A percentile compares a stretch with the other conserved stretches of the same genome.
Evolutionary conservation across 2,888 invertebrate genomes (phyloP).

Genomic region (Dicranocentrus wangi): DNA sequence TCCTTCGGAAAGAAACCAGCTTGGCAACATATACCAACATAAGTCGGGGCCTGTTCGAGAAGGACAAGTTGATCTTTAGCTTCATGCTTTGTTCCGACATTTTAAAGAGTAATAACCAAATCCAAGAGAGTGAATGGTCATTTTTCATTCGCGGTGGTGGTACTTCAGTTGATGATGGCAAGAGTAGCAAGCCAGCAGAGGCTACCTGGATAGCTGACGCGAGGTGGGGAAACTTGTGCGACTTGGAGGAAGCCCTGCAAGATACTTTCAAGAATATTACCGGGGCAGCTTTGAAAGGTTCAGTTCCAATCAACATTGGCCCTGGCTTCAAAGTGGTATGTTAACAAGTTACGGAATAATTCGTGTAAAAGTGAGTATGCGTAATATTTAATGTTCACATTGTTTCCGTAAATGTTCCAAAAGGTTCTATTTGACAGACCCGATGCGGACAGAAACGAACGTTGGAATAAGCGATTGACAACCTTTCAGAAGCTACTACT

Average conservation of each 20-base stretch:
- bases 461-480: slow-evolving; percentile 81
- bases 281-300: slow-evolving; percentile 32
- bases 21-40: slow-evolving; percentile 89
- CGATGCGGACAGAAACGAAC: too few relatives aligned
- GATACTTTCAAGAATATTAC: slow-evolving; percentile 57
- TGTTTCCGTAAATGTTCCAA: not conserved
- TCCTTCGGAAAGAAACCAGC: slow-evolving; percentile 85
- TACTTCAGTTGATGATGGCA: slow-evolving; percentile 36
- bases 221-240: slow-evolving; percentile 66
- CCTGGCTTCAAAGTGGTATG: slow-evolving; percentile 8
- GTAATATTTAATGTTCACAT: slow-evolving; percentile 17
- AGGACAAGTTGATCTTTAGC: slow-evolving; percentile 91
- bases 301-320: slow-evolving; percentile 60
- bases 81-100: slow-evolving; percentile 88
- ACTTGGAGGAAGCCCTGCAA: slow-evolving; percentile 62
- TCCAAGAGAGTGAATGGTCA: slow-evolving; percentile 81
- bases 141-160: slow-evolving; percentile 81
- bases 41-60: slow-evolving; percentile 91
- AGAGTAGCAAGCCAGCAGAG: slow-evolving; percentile 46
- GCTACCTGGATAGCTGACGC: slow-evolving; percentile 62
- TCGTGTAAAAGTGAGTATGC: too few relatives aligned
- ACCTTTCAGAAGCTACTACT: slow-evolving; percentile 88
- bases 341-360: too few relatives aligned
- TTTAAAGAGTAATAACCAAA: slow-evolving; percentile 79
- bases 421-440: too few relatives aligned